These are phyloP conservation scores for Fragum fragum DNA, from an alignment of 2,888 invertebrate species.

Conservation along the genomic window DNA sequence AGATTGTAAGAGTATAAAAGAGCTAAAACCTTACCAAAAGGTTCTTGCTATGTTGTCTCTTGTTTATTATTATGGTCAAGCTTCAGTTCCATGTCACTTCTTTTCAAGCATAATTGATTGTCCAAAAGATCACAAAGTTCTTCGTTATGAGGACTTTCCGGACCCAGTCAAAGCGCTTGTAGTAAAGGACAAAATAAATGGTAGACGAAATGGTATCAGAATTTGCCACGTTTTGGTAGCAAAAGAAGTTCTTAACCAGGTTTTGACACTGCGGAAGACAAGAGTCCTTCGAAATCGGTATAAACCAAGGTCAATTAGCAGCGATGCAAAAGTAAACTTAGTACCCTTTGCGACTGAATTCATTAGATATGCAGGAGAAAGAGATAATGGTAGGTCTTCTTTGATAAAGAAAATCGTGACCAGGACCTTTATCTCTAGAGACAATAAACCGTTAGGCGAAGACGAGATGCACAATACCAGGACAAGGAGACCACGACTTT, in stretches of 20 bases:
- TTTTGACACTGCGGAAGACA: slow-evolving; percentile 33
- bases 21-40: slow-evolving; percentile 40
- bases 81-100: slow-evolving; percentile 59
- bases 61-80: slow-evolving; percentile 62
- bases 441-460: slow-evolving; percentile 62
- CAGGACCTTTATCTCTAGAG: slow-evolving; percentile 69
- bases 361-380: slow-evolving; percentile 56
- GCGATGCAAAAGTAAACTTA: slow-evolving; percentile 55
- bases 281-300: background rate
- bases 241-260: slow-evolving; percentile 67
- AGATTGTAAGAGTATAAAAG: background rate
- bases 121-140: slow-evolving; percentile 11
- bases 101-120: slow-evolving; percentile 42
- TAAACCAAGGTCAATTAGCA: slow-evolving; percentile 32
- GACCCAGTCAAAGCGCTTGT: slow-evolving; percentile 55
- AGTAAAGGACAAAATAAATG: slow-evolving; percentile 46
- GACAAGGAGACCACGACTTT: slow-evolving; percentile 52
- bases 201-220: slow-evolving; percentile 51
- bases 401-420: slow-evolving; percentile 59
- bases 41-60: slow-evolving; percentile 52
- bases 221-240: slow-evolving; percentile 67
- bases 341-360: slow-evolving; percentile 58
- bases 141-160: slow-evolving; percentile 56
- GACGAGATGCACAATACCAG: slow-evolving; percentile 32
- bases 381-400: slow-evolving; percentile 26